A percentile compares a stretch with the other conserved stretches of the same genome.
These are phyloP conservation scores for Zeus faber DNA, from an alignment of 2,113 vertebrate species.

Conservation along the genomic window DNA sequence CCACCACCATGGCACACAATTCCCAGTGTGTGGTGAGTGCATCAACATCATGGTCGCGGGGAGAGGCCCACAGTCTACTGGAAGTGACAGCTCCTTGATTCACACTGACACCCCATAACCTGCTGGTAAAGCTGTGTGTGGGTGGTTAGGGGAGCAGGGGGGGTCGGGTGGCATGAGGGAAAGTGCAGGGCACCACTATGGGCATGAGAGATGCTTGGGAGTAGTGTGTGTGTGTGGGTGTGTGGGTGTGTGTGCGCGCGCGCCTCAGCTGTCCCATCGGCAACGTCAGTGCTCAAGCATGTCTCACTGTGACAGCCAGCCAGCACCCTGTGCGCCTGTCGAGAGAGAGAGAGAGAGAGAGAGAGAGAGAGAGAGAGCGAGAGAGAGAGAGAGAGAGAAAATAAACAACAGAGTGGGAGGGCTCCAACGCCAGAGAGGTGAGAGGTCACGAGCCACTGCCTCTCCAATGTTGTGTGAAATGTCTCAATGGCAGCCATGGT, in stretches of 20 bases:
- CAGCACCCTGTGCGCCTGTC: slow-evolving; percentile 47
- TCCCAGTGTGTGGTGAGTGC: slow-evolving; percentile 58
- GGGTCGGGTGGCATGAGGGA: too few species aligned
- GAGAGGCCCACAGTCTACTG: slow-evolving; percentile 45
- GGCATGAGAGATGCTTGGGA: slow-evolving; percentile 39
- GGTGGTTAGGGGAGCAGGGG: slow-evolving; percentile 10
- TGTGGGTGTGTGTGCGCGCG: slow-evolving; percentile 9
- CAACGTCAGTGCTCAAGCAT: slow-evolving; percentile 62
- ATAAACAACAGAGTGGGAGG: slow-evolving; percentile 25
- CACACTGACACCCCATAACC: slow-evolving; percentile 52
- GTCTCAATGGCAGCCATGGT: slow-evolving; percentile 48
- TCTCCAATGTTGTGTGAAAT: slow-evolving; percentile 71
- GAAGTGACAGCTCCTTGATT: slow-evolving; percentile 62
- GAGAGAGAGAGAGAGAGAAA: slow-evolving; percentile 20
- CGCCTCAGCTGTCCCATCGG: slow-evolving; percentile 58
- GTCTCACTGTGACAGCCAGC: slow-evolving; percentile 64
- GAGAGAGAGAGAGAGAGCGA: slow-evolving; percentile 21
- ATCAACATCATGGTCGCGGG: slow-evolving; percentile 52
- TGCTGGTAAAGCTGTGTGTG: slow-evolving; percentile 17
- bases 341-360: slow-evolving; percentile 16
- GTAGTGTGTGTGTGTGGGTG: not conserved
- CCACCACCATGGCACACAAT: slow-evolving; percentile 62
- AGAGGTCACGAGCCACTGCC: slow-evolving; percentile 63
- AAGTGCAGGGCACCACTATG: slow-evolving; percentile 23
- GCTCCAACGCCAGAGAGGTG: slow-evolving; percentile 57